These are phyloP conservation scores for Allygus modestus DNA, from an alignment of 2,888 invertebrate genomes.

Conservation along the genomic window DNA sequence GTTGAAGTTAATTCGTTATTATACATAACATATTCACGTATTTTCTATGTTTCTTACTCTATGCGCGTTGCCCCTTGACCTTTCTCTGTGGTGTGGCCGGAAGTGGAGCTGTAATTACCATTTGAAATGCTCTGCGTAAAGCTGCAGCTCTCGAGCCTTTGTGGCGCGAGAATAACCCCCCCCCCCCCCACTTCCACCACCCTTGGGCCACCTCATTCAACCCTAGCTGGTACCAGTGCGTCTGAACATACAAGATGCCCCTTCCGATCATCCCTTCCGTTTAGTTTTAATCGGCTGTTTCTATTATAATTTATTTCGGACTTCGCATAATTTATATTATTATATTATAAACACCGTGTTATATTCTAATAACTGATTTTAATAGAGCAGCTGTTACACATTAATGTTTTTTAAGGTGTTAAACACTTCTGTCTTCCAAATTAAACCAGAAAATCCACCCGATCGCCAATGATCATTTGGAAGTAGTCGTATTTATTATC, in stretches of 20 bases:
- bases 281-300: not conserved
- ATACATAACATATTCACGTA: no score
- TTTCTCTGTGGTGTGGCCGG: constrained; percentile 13
- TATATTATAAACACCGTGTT: no score
- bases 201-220: not conserved
- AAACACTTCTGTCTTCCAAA: no score
- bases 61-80: constrained; percentile 6
- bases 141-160: not conserved
- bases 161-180: not conserved
- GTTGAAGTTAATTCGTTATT: no score
- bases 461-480: no score
- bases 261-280: not conserved
- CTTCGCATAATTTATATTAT: no score
- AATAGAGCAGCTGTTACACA: no score
- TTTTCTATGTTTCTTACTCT: not conserved
- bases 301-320: not conserved
- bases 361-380: no score
- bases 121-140: constrained; percentile 12
- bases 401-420: no score
- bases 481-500: no score
- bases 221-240: not conserved
- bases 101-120: constrained; percentile 27
- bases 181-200: not conserved
- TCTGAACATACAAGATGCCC: not conserved
- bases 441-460: no score